Evolutionary conservation across 2,888 invertebrate genomes (phyloP), one percentile per base, ranked within the genome.

Genomic region (Eristalis pertinax): DNA sequence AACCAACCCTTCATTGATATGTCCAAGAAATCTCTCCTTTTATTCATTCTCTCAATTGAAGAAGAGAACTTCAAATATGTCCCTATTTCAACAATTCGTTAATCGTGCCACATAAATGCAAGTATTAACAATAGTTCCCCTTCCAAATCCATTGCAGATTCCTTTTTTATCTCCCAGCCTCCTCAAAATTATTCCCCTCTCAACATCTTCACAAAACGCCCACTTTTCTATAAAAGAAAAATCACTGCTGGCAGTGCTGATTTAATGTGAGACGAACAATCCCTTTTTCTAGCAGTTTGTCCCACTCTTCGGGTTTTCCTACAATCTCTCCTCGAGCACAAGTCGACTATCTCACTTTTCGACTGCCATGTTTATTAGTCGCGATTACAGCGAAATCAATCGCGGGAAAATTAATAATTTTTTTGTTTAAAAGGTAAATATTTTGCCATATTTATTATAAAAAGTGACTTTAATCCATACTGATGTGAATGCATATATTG

Each of bases 401-500:
- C 90, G 90, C 90, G 90, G 88, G 85, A 84, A 90, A 90, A 88
- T 89, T 89, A 82, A 84, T 89, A 89, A 89, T 89, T 90, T 90
- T 90, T 89, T 89, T 80, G 89, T 90, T 89, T 89, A 89, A 89
- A 90, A 90, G 90, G 90, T 90, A 90, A 90, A 88, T 90, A 89
- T 89, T 75, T 60, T 77, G 58, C 62, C 32, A 79, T 70, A 56
- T 84, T 13, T 70, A 56, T 75, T 75, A 64, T 63, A 56, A 87
- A 76, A 85, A 68, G 74, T 84, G 69, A 76, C 65, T 15, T 10
- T 43, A 43, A 81, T 72, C 72, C 60, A 11, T 63, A 22, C 22
- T 81, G 41, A n/a, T 69, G 64, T 24, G 50, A 60, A 43, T 60
- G 63, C 32, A 68, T 74, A 19, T 75, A 69, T 43, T 72, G 76